Conservation (phyloP, 1,140 invertebrate species). For the Caerostris extrusa region DNA sequence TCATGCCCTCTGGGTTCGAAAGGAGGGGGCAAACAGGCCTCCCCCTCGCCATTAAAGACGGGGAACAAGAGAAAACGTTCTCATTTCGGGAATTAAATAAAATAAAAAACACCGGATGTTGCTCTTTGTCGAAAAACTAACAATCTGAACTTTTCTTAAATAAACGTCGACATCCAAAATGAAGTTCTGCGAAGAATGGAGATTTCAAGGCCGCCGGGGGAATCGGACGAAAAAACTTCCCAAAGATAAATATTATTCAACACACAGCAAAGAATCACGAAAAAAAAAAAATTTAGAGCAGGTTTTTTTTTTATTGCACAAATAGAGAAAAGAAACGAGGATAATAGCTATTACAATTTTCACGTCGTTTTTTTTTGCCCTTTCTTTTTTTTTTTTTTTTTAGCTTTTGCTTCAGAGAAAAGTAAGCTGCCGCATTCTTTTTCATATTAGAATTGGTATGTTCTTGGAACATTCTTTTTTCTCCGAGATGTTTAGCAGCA, state of each 20-base stretch:
- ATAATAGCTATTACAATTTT: constrained; percentile 36
- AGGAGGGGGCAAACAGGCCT: not conserved
- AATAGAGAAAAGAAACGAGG: constrained; percentile 33
- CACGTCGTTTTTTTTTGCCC: too few species aligned
- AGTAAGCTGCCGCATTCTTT: not conserved
- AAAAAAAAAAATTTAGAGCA: not conserved
- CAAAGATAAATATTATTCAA: constrained; percentile 27
- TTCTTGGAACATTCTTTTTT: not conserved
- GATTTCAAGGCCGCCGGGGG: not conserved
- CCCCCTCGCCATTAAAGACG: not conserved
- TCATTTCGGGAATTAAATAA: constrained; percentile 16
- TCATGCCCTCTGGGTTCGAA: not conserved
- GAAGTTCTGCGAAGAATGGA: constrained; percentile 7
- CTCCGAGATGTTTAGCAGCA: not conserved
- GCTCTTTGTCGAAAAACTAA: constrained; percentile 32
- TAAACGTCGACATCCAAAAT: constrained; percentile 25
- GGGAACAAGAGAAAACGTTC: not conserved
- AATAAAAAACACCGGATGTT: constrained; percentile 11
- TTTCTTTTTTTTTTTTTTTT: not conserved
- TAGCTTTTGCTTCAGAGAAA: not conserved
- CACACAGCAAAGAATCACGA: constrained; percentile 4
- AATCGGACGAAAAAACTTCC: constrained; percentile 1
- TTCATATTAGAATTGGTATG: not conserved
- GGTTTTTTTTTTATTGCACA: constrained; percentile 34
- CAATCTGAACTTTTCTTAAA: constrained; percentile 31